Percentiles rank a stretch among this genome's conserved stretches.
Conservation (phyloP, 2,888 invertebrate genomes). For the Scelioninae gen. 1 region DNA sequence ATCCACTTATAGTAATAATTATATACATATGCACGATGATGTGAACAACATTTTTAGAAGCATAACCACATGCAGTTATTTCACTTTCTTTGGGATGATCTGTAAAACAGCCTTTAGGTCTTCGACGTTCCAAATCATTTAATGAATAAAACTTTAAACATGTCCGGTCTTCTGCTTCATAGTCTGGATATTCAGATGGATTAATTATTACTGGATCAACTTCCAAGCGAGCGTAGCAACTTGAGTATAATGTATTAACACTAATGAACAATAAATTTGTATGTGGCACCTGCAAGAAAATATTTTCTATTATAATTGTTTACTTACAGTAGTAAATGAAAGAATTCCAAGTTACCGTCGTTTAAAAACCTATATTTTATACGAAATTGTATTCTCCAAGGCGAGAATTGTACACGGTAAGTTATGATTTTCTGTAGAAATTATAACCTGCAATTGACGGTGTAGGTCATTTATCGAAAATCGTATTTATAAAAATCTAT, state of each 20-base stretch:
- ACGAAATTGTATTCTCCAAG: no score
- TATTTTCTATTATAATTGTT: no score
- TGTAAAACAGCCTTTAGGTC: conserved; percentile 91
- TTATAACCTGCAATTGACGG: no score
- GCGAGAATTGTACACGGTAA: no score
- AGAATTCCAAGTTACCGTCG: no score
- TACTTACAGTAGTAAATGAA: no score
- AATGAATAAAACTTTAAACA: conserved; percentile 90
- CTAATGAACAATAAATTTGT: conserved; percentile 92
- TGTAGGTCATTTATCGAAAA: no score
- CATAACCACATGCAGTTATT: conserved; percentile 84
- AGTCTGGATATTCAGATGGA: conserved; percentile 83
- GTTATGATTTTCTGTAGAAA: no score
- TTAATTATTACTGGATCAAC: conserved; percentile 85
- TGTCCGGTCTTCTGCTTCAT: conserved; percentile 85
- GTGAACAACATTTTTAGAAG: conserved; percentile 11
- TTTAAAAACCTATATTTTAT: no score
- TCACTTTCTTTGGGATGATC: conserved; percentile 88
- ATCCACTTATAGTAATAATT: no score
- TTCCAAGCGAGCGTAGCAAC: conserved; percentile 85
- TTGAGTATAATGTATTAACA: conserved; percentile 86
- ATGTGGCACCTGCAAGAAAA: conserved; percentile 87
- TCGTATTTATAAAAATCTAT: no score
- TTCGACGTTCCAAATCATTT: conserved; percentile 88
- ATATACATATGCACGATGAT: no score